A percentile compares a stretch with the other conserved stretches of the same genome.
Conservation (phyloP, 1,140 invertebrate genomes). For the Patella vulgata region DNA sequence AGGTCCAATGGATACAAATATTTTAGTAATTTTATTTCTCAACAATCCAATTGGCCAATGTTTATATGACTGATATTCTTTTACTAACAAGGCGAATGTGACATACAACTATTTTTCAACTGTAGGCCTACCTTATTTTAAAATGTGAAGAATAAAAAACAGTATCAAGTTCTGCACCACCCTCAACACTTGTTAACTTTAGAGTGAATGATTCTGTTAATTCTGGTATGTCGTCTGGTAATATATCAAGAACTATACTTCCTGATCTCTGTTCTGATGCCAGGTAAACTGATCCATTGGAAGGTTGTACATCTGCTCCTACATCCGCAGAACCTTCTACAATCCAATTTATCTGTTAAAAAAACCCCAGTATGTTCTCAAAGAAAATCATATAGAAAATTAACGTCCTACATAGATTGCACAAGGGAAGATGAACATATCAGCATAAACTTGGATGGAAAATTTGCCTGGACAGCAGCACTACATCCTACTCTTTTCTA, state of each 20-base stretch:
- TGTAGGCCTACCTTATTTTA: constrained; percentile 57
- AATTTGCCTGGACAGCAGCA: too few species aligned
- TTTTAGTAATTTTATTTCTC: too few species aligned
- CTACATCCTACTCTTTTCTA: too few species aligned
- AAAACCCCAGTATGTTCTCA: too few species aligned
- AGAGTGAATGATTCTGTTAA: constrained; percentile 54
- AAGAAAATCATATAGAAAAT: too few species aligned
- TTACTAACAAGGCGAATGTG: too few species aligned
- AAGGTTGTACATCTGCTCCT: constrained; percentile 44
- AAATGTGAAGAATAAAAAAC: constrained; percentile 44
- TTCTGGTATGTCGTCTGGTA: constrained; percentile 58
- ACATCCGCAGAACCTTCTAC: constrained; percentile 36
- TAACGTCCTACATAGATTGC: neutral
- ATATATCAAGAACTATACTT: constrained; percentile 45
- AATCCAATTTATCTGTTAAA: constrained; percentile 54
- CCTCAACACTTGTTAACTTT: constrained; percentile 43
- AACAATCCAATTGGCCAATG: too few species aligned
- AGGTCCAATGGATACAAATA: too few species aligned
- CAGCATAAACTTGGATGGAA: too few species aligned
- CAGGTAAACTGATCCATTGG: constrained; percentile 47
- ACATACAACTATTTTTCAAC: too few species aligned
- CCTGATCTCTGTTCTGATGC: constrained; percentile 38
- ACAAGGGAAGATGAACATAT: constrained; percentile 15
- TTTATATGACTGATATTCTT: too few species aligned
- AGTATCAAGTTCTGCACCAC: constrained; percentile 57